phyloP scores from a whole-genome alignment of 2,113 vertebrate genomes.

The Suncus etruscus region DNA sequence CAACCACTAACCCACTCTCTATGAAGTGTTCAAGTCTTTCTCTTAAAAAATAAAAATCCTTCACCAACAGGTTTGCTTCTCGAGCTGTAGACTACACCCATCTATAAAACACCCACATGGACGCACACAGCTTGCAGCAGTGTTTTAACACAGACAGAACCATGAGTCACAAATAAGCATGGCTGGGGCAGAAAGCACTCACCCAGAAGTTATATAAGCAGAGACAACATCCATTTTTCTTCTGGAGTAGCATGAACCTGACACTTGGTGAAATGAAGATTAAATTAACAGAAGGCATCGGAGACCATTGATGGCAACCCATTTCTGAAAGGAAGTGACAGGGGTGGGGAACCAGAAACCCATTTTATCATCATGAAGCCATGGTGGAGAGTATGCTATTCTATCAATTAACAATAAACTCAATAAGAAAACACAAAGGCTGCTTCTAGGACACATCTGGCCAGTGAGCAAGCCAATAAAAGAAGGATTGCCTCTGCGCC shows the following conservation, averaged over 20 bases:
- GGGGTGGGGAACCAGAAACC: neutral
- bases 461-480: neutral
- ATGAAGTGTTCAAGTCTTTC: slow-evolving; percentile 54
- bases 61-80: slow-evolving; percentile 77
- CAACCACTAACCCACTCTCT: slow-evolving; percentile 41
- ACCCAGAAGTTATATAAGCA: slow-evolving; percentile 63
- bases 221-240: slow-evolving; percentile 40
- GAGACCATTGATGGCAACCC: slow-evolving; percentile 54
- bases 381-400: neutral
- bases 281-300: slow-evolving; percentile 55
- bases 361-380: slow-evolving; percentile 10
- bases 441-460: slow-evolving; percentile 5
- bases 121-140: slow-evolving; percentile 68
- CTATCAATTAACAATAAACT: slow-evolving; percentile 27
- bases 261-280: slow-evolving; percentile 5
- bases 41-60: slow-evolving; percentile 73
- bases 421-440: neutral
- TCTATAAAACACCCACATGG: slow-evolving; percentile 76
- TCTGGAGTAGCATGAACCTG: neutral
- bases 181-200: slow-evolving; percentile 57
- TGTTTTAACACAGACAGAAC: slow-evolving; percentile 75
- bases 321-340: slow-evolving; percentile 33
- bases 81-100: slow-evolving; percentile 71
- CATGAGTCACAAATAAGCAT: slow-evolving; percentile 75
- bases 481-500: neutral